Base-by-base conservation (phyloP, 2,797 vertebrate species). In the Propithecus deckenii region DNA sequence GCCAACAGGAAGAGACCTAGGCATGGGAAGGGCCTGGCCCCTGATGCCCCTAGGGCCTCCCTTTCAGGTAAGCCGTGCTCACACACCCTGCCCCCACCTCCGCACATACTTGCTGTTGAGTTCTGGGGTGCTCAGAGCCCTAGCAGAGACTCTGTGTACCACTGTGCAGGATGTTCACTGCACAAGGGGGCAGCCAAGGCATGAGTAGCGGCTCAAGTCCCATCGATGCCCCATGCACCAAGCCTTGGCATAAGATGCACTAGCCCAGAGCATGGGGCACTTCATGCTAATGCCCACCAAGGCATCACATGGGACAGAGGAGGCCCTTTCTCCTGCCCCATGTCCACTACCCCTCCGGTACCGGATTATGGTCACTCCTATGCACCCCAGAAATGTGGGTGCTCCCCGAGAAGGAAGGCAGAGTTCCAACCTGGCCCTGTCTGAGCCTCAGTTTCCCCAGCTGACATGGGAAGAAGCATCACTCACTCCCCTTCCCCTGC, bases 401-500 rank as follows among this genome's bases (percentile, higher is more conserved):
- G 67, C 41, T 86, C 50, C n/a, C 41, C 48, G 55, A n/a, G 59
- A 89, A 13, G 25, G 25, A 78, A 90, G 35, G 7, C 2, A 12
- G 67, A 61, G 20, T 18, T 88, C 48, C 75, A 89, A 18, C 11
- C 57, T 75, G 72, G 15, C 38, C 41, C n/a, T 25, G 41, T 9
- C 9, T 46, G 28, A 86, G 59, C 88, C 95, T 96, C 92, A 65
- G 89, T 85, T 92, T 96, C 86, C 89, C 71, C 61, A 94, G 48
- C 1, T 25, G 32, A 95, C 65, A 63, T 7, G 41, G 74, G 55
- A 88, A 91, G 25, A 17, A 35, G 2, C 61, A 89, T 5, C 41
- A 15, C 14, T 81, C 55, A 35, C 28, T 46, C 79, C 74, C 63
- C 35, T 61, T 9, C 86, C n/a, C 72, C n/a, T 46, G 28, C 11